Base-by-base conservation (phyloP, 2,888 invertebrate species). In the Molanna angustata region DNA sequence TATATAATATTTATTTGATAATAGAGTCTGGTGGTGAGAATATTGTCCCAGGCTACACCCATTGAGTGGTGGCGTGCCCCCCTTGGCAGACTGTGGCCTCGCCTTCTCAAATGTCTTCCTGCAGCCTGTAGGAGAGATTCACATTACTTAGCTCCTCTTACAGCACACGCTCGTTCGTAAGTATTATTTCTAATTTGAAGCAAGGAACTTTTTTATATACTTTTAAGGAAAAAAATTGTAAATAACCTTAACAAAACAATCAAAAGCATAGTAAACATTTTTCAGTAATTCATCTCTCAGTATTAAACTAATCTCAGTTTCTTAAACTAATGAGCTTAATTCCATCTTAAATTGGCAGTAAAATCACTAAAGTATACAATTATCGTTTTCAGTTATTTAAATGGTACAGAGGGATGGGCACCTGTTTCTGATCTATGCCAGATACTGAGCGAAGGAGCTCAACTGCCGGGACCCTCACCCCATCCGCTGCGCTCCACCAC, bases 11-110 rank as follows among this genome's bases (percentile, higher is more conserved):
- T n/a, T n/a, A n/a, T n/a, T n/a, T n/a, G n/a, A n/a, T n/a, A n/a
- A n/a, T n/a, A 89, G 87, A 78, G 79, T 66, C 68, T 90, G 51
- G 67, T 90, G 45, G 70, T 82, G 20, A 80, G 90, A 53, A 79
- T 89, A 63, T 71, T 89, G 66, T 74, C 80, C 1, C 83, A 81
- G 49, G 71, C 80, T 54, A 71, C 71, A 3, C 63, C 72, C 1
- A 63, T 70, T 1, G 82, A 83, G 42, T 64, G 60, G 58, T 66
- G 75, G 63, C 62, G 67, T 7, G 61, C 63, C 16, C 78, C 80
- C 11, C 65, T 80, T 31, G 73, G 78, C 21, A 76, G 76, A 56
- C 64, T 85, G 42, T 86, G 86, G 86, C 68, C 73, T 51, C 76
- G 77, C 35, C 70, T 84, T 33, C 67, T 86, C 60, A 71, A 81